Conservation (phyloP, 1,140 invertebrate genomes). For the Ooceraea biroi region DNA sequence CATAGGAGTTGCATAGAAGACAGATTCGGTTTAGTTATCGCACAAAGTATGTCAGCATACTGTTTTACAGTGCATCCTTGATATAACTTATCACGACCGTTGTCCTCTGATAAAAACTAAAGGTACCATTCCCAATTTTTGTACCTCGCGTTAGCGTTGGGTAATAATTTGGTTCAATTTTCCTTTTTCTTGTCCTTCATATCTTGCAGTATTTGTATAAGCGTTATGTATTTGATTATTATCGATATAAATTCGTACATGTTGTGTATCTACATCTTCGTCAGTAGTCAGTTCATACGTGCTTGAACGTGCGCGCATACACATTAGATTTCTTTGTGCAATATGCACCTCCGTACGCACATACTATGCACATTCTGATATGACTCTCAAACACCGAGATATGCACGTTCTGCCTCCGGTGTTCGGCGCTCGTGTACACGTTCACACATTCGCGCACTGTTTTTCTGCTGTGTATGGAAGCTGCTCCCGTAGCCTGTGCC, state of each 20-base stretch:
- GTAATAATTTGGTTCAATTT: too few relatives aligned
- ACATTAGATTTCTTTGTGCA: neutral
- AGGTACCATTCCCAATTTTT: constrained; percentile 83
- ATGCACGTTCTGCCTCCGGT: neutral
- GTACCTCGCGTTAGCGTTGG: too few relatives aligned
- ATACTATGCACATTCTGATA: neutral
- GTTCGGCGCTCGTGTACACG: constrained; percentile 60
- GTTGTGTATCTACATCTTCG: neutral
- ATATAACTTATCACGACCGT: constrained; percentile 84
- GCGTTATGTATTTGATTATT: neutral
- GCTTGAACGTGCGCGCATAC: neutral
- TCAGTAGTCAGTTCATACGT: constrained; percentile 3
- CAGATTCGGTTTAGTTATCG: constrained; percentile 67
- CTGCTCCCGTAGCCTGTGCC: constrained; percentile 56
- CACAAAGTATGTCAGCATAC: constrained; percentile 68
- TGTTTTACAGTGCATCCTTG: constrained; percentile 78
- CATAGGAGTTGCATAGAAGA: neutral
- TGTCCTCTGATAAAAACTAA: constrained; percentile 84
- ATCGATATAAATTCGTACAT: neutral
- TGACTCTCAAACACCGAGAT: constrained; percentile 26
- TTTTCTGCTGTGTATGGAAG: constrained; percentile 16
- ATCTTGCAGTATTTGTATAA: constrained; percentile 38
- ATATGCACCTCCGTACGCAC: neutral
- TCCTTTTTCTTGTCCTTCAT: constrained; percentile 18
- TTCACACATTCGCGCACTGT: constrained; percentile 63